Base-by-base conservation (phyloP, 2,113 vertebrate species). In the Motacilla tschutschensis region DNA sequence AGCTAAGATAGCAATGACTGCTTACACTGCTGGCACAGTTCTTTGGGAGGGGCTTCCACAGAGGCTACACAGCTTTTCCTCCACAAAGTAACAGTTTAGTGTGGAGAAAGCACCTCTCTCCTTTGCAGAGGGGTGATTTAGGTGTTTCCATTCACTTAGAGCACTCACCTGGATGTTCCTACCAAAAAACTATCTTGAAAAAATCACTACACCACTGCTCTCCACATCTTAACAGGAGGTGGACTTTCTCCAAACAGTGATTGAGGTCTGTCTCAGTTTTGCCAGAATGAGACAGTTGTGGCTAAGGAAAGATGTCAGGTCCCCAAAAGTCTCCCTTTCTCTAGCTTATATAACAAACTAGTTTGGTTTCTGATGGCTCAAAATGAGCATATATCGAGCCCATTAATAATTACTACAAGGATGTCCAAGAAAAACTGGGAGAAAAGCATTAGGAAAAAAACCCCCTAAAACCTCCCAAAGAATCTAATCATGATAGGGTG, bases 401-500 rank as follows among this genome's bases (percentile, higher is more conserved):
- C 53, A 85, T 83, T 85, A 92, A 85, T 80, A 91, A 77, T 58
- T 58, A 58, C 35, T 59, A 69, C 10, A 59, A 59, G 22, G 44
- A 64, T 71, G 74, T 92, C 90, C 92, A 91, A 89, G 94, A 92
- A 89, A 91, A 92, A 82, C 76, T 65, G 26, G 43, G 79, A 85
- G 60, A 93, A 87, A 88, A 76, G 26, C 64, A 70, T n/a, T 58
- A 71, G 43, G 20, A 31, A 88, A 86, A 54, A 72, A 73, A 80
- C 1, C 0, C 17, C 40, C 65, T 87, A 64, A 58, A 93, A 90
- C 26, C 55, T 92, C 86, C 77, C 54, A 85, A 83, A 89, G 33
- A 92, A 87, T 89, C 94, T 92, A 87, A 94, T 91, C 86, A 75
- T 92, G 90, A 94, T 88, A 91, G 92, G 92, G 85, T 88, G 91